Evolutionary conservation across 1,140 invertebrate genomes (phyloP).

Genomic region (Atta colombica): DNA sequence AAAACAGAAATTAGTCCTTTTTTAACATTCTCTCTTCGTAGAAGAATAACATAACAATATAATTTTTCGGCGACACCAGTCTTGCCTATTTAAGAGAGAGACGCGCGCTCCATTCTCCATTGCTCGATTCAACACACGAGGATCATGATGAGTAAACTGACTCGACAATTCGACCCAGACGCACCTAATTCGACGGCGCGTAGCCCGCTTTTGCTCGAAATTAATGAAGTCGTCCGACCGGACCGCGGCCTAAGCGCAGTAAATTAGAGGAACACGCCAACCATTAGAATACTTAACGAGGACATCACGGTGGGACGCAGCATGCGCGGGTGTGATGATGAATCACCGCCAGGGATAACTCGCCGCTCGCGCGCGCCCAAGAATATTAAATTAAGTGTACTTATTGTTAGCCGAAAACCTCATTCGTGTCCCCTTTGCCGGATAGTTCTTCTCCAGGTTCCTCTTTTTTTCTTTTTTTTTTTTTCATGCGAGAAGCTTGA

Average conservation of each 20-base stretch:
- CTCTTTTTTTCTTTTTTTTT: background rate
- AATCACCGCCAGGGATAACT: conserved; percentile 75
- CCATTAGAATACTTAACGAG: conserved; percentile 83
- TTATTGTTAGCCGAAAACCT: conserved; percentile 72
- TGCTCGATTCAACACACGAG: background rate
- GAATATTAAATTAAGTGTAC: conserved; percentile 80
- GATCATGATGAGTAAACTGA: background rate
- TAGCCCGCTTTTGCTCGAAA: conserved; percentile 65
- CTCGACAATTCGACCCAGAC: background rate
- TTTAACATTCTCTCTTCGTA: no score
- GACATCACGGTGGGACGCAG: conserved; percentile 80
- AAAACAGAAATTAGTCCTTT: no score
- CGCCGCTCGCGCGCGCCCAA: conserved; percentile 65
- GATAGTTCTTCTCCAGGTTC: conserved; percentile 13
- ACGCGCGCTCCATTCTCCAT: background rate
- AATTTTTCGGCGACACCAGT: background rate
- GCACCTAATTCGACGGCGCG: conserved; percentile 26
- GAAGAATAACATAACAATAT: background rate
- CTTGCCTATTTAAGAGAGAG: background rate
- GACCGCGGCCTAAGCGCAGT: conserved; percentile 62
- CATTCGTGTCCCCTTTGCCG: conserved; percentile 30
- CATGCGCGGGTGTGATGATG: conserved; percentile 81
- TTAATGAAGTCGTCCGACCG: conserved; percentile 76
- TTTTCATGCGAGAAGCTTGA: background rate
- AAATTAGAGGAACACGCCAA: conserved; percentile 78